phyloP scores from a whole-genome alignment of 92 coral and sea anemone genomes.

The Palythoa heliodiscus region DNA sequence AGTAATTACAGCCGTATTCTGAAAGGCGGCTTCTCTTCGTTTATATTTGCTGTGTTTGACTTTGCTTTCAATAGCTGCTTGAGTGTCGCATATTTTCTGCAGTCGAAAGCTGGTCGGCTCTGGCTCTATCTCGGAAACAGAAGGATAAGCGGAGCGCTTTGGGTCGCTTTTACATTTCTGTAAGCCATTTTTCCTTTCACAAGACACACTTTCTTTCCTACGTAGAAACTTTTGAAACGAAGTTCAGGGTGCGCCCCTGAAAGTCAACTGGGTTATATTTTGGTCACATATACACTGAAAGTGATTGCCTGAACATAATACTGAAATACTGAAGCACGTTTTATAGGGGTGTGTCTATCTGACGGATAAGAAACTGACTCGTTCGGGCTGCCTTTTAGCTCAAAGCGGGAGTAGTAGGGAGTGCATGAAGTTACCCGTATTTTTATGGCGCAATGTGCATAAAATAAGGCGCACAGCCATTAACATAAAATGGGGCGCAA shows the following conservation, averaged over 20 bases:
- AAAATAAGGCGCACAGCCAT: no score
- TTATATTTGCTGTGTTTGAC: conserved; percentile 36
- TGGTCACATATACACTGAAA: conserved; percentile 1
- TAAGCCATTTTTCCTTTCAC: background rate
- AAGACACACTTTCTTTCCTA: background rate
- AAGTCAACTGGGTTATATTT: background rate
- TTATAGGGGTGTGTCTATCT: background rate
- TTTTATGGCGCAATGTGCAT: no score
- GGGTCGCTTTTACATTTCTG: background rate
- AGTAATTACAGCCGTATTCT: background rate
- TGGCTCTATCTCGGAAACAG: background rate
- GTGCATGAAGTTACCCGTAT: no score
- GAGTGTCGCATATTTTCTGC: conserved; percentile 43
- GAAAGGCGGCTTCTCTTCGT: conserved; percentile 14
- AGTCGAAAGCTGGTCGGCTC: conserved; percentile 28
- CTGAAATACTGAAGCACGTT: background rate
- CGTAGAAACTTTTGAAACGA: background rate
- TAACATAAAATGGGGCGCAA: no score
- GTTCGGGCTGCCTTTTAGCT: background rate
- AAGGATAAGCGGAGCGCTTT: background rate
- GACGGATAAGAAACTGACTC: background rate
- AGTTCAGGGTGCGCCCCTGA: background rate
- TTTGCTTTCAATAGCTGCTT: conserved; percentile 35
- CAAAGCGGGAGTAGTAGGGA: no score
- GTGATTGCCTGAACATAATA: background rate